Evolutionary conservation across 2,797 vertebrate genomes (phyloP).

Genomic region (Australoheros facetus): DNA sequence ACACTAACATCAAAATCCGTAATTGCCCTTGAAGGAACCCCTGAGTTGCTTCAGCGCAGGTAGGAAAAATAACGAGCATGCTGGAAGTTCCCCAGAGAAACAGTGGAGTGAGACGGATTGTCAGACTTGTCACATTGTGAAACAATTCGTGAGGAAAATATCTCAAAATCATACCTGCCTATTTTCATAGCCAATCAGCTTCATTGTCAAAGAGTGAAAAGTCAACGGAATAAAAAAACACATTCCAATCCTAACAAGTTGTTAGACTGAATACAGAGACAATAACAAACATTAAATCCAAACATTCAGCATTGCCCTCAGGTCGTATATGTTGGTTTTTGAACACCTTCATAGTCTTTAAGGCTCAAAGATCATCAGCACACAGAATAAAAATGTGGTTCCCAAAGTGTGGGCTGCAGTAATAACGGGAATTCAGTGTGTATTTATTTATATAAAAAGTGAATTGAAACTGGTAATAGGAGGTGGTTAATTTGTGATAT

Average conservation of each 20-base stretch:
- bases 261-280: neutral
- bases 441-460: too few relatives aligned
- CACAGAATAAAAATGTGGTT: neutral
- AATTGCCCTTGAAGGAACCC: conserved; percentile 14
- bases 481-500: too few relatives aligned
- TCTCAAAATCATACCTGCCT: conserved; percentile 45
- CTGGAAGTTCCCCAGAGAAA: conserved; percentile 32
- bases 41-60: conserved; percentile 16
- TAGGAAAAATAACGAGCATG: conserved; percentile 40
- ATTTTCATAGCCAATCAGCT: conserved; percentile 50
- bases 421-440: too few relatives aligned
- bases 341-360: conserved; percentile 10
- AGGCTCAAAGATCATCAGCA: conserved; percentile 7
- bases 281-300: neutral
- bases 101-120: conserved; percentile 35
- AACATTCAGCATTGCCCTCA: neutral
- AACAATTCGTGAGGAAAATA: conserved; percentile 36
- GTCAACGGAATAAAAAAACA: conserved; percentile 1
- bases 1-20: conserved; percentile 28
- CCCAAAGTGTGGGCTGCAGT: too few relatives aligned
- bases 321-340: neutral
- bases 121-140: conserved; percentile 48
- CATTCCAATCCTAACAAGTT: neutral
- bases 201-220: conserved; percentile 31
- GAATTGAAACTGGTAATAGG: too few relatives aligned